Base-by-base conservation (phyloP, 2,888 invertebrate species). In the Tiphia femorata region DNA sequence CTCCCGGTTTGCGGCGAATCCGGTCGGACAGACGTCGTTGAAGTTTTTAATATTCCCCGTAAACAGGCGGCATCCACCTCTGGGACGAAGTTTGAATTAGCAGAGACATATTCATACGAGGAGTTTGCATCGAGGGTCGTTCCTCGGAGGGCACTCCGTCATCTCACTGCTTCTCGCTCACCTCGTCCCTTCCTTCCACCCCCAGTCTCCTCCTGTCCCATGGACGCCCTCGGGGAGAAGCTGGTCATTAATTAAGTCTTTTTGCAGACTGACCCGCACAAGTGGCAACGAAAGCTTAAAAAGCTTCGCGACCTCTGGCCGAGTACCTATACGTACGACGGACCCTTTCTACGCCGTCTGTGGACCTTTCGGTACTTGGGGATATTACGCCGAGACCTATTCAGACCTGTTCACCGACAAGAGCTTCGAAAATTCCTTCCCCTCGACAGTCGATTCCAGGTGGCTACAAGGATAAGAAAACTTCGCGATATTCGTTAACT, bases 21-120 rank as follows among this genome's bases (percentile, higher is more conserved):
- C 64, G 64, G 64, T 67, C 67, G 55, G 49, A 51, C 64, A 50
- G 55, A 64, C 54, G 63, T 62, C 66, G 63, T 70, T 71, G 73
- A 81, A 82, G 80, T 82, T 82, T 82, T 83, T 80, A 81, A 82
- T 82, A 83, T 78, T 80, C 76, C 72, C 78, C 80, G 74, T 82
- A 81, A 80, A 80, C 79, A 80, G 74, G 73, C 71, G 64, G 69
- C 72, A 71, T 72, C 76, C 67, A 77, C 82, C 82, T 79, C 77
- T 76, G 82, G 82, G 82, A 83, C 80, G 75, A 80, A 82, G 80
- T 83, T 83, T 83, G 83, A 83, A 83, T 83, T 83, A 83, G 82
- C 82, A 79, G 83, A 83, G 83, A 83, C 83, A 83, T 83, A 83
- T 83, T 83, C 83, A 83, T 82, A 81, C 82, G 82, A 81, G 81